Percentiles rank a stretch among this genome's conserved stretches.
Evolutionary conservation across 2,888 invertebrate species (phyloP).

Genomic region (Hylaea fasciaria): DNA sequence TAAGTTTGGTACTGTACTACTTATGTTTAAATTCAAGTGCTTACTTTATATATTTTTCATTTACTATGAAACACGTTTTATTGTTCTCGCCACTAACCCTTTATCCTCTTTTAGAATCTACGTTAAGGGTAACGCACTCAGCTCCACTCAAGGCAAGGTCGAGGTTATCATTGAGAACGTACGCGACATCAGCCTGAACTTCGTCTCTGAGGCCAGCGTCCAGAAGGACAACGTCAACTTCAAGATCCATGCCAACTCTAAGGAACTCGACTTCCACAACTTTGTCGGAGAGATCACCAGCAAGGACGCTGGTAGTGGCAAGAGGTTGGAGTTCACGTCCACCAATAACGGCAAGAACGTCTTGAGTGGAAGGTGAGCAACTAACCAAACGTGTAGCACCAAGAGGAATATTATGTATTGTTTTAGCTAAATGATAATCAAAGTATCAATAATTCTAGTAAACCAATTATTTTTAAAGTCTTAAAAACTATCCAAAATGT

Average conservation of each 20-base stretch:
- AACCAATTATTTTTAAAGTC: too few relatives aligned
- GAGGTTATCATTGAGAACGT: conserved; percentile 83
- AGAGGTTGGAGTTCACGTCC: conserved; percentile 86
- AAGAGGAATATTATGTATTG: too few relatives aligned
- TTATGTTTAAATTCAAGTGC: too few relatives aligned
- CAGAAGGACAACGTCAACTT: conserved; percentile 88
- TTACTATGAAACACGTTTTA: too few relatives aligned
- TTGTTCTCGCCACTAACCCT: background rate
- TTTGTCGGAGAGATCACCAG: conserved; percentile 87
- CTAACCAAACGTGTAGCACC: too few relatives aligned
- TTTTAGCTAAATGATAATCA: too few relatives aligned
- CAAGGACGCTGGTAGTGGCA: conserved; percentile 85
- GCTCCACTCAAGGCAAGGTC: conserved; percentile 85
- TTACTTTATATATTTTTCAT: too few relatives aligned
- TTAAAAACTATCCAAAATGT: too few relatives aligned
- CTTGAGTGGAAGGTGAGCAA: conserved; percentile 87
- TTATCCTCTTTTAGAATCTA: conserved; percentile 56
- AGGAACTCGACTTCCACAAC: conserved; percentile 87
- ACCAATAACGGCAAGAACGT: conserved; percentile 87
- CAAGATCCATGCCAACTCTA: conserved; percentile 86
- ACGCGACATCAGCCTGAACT: conserved; percentile 81
- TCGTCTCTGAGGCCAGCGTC: conserved; percentile 82
- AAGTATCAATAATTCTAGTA: too few relatives aligned
- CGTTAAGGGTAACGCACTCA: conserved; percentile 71
- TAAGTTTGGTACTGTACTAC: background rate